phyloP scores from a whole-genome alignment of 2,888 invertebrate species.

The Ceriagrion tenellum region DNA sequence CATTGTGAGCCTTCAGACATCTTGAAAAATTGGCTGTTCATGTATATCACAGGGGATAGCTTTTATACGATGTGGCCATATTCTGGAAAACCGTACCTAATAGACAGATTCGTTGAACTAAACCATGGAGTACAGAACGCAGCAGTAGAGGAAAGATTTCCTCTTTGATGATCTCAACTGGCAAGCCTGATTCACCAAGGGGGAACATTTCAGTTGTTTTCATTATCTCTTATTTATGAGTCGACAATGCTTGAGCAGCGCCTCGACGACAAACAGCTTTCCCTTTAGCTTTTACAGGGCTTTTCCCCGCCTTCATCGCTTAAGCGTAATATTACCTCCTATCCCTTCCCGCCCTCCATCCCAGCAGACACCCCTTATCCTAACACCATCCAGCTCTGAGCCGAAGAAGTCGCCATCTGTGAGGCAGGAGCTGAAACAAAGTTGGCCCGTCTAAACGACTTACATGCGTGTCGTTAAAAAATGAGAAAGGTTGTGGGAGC shows the following conservation, averaged over 20 bases:
- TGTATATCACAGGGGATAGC: too few relatives aligned
- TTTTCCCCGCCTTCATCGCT: background rate
- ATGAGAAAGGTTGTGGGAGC: background rate
- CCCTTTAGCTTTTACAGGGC: background rate
- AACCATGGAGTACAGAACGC: too few relatives aligned
- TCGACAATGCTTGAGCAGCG: background rate
- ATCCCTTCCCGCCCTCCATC: background rate
- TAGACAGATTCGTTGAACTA: too few relatives aligned
- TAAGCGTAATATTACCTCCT: background rate
- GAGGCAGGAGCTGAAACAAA: conserved; percentile 1
- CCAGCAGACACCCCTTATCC: background rate
- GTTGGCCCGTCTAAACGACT: background rate
- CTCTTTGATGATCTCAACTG: background rate
- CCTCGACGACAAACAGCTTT: conserved; percentile 7
- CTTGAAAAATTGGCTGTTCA: too few relatives aligned
- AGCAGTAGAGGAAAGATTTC: background rate
- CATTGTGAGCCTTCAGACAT: too few relatives aligned
- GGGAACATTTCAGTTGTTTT: conserved; percentile 52
- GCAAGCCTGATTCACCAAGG: background rate
- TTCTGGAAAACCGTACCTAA: too few relatives aligned
- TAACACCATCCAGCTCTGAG: background rate
- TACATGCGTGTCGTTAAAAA: background rate
- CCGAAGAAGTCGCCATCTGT: conserved; percentile 32
- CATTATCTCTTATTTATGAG: conserved; percentile 54
- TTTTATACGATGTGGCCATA: too few relatives aligned